Evolutionary conservation across 2,797 vertebrate genomes (phyloP), one percentile per base, ranked within the genome.

Genomic region (Pseudocheirus occidentalis): DNA sequence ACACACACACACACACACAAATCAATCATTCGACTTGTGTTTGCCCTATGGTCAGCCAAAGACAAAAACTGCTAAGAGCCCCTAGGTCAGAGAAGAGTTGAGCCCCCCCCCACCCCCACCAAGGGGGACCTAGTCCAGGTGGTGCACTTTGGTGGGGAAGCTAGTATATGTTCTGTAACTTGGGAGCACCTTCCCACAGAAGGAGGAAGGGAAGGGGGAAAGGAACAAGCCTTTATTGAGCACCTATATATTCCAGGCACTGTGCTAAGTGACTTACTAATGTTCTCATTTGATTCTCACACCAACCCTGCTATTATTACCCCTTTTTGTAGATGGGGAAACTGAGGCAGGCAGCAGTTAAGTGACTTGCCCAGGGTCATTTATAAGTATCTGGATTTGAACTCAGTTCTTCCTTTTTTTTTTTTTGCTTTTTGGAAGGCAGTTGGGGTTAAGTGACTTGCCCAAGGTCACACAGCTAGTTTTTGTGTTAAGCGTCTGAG

Each of bases 41-140:
- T 95, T 93, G 94, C 11, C 52, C 56, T 92, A 90, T 21, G 94
- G 95, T 55, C 14, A 55, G 21, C 94, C 90, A 91, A 66, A 93
- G 92, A 54, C 55, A 66, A 55, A 92, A 56, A 9, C 5, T 46
- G 73, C 40, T 87, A 21, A 73, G n/a, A 73, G 73, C 9, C 21
- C 73, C 3, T 50, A 40, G 55, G 56, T 54, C 93, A 50, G 57
- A 56, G 31, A 16, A 59, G 55, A 54, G 94, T 11, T 27, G 10
- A 87, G 94, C 40, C 55, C 54, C 40, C 56, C 52, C 14, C 21
- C 50, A 66, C 55, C 54, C 40, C 56, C 52, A 11, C 21, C 50
- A 66, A 0, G 0, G 40, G 0, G 0, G 24, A 11, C 50, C 55
- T 28, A 5, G 4, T 24, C 0, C 0, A 50, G 5, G 21, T 11